phyloP scores from a whole-genome alignment of 2,797 vertebrate species.

The Phrynocephalus vlangalii region DNA sequence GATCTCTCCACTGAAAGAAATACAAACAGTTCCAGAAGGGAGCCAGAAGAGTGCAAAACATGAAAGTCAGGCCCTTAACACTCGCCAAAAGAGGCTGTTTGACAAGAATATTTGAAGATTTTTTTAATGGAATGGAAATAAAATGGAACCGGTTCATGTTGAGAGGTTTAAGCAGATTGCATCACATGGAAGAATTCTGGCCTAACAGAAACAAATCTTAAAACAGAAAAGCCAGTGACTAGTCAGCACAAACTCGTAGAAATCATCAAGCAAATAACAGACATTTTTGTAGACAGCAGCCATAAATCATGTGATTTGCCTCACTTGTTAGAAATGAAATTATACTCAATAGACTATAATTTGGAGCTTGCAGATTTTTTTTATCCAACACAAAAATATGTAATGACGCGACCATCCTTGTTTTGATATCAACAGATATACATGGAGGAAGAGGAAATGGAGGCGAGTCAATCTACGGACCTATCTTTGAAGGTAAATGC shows the following conservation, averaged over 20 bases:
- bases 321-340: not conserved
- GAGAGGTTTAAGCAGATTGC: conserved; percentile 1
- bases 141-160: not conserved
- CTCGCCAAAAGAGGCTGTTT: not conserved
- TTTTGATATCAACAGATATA: conserved; percentile 81
- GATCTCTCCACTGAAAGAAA: not conserved
- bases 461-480: conserved; percentile 89
- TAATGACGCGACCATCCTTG: not conserved
- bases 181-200: not conserved
- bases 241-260: not conserved
- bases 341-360: not conserved
- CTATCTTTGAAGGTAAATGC: conserved; percentile 87
- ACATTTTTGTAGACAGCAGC: not conserved
- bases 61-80: not conserved
- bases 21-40: not conserved
- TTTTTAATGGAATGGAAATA: conserved; percentile 9
- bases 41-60: not conserved
- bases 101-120: not conserved
- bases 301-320: not conserved
- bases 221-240: not conserved
- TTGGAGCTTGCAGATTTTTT: not conserved
- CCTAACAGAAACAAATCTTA: not conserved
- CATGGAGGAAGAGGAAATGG: conserved; percentile 80
- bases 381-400: not conserved
- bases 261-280: not conserved